These are phyloP conservation scores for Gnathochromis pfefferi DNA, from an alignment of 2,113 vertebrate genomes.

Conservation along the genomic window DNA sequence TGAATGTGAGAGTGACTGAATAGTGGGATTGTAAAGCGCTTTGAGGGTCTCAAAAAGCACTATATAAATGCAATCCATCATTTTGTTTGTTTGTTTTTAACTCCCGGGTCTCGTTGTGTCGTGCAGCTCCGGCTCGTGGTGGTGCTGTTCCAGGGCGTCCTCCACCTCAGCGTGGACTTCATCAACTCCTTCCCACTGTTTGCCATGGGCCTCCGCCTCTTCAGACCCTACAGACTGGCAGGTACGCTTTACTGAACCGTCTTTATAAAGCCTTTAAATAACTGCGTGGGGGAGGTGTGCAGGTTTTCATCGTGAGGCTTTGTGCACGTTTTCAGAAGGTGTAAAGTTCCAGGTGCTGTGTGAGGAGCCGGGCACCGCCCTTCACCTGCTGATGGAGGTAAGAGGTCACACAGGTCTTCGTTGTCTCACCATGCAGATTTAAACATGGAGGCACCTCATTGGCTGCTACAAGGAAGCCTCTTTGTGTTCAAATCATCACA, in stretches of 20 bases:
- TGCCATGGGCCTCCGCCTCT: conserved; percentile 80
- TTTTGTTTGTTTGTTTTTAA: background rate
- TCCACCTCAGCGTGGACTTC: conserved; percentile 84
- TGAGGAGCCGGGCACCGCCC: conserved; percentile 78
- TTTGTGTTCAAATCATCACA: accelerated
- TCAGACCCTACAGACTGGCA: conserved; percentile 82
- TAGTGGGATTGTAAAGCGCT: accelerated
- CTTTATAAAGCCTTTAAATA: background rate
- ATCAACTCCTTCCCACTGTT: conserved; percentile 91
- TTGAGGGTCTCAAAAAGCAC: accelerated
- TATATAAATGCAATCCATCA: accelerated
- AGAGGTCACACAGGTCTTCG: background rate
- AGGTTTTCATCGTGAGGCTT: background rate
- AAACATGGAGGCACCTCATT: background rate
- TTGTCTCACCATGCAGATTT: background rate
- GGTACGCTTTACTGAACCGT: conserved; percentile 58
- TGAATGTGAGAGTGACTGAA: background rate
- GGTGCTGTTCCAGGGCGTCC: conserved; percentile 85
- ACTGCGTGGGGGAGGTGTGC: background rate
- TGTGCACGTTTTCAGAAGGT: conserved; percentile 70
- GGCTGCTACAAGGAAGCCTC: background rate
- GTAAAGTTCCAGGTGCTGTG: conserved; percentile 89
- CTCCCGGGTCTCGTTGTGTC: background rate
- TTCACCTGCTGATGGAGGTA: conserved; percentile 95
- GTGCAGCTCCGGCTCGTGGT: conserved; percentile 88